Evolutionary conservation across 1,140 invertebrate genomes (phyloP).

Genomic region (Zaprionus inermis): DNA sequence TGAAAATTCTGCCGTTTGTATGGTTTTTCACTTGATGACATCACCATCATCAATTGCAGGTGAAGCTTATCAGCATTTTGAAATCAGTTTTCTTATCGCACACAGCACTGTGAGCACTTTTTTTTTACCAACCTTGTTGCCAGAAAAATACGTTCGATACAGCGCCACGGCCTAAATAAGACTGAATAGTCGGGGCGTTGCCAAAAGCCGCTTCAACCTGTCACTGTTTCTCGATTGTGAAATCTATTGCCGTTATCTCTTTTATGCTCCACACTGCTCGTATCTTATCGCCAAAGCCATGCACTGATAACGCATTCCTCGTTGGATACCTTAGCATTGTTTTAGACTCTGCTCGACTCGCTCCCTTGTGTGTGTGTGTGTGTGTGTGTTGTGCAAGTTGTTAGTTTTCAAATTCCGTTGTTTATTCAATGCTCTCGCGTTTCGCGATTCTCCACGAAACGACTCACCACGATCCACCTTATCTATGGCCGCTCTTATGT

Average conservation of each 20-base stretch:
- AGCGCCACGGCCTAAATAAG: conserved; percentile 69
- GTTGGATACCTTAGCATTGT: conserved; percentile 20
- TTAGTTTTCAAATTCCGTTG: conserved; percentile 57
- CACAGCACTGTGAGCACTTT: conserved; percentile 35
- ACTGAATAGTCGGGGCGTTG: conserved; percentile 77
- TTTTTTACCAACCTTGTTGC: conserved; percentile 58
- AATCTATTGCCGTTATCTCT: conserved; percentile 57
- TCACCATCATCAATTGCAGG: conserved; percentile 46
- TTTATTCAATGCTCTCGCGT: conserved; percentile 46
- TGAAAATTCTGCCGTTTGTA: conserved; percentile 11
- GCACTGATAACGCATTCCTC: conserved; percentile 71
- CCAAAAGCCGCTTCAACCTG: conserved; percentile 68
- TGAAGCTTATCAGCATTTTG: conserved; percentile 48
- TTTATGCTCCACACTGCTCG: conserved; percentile 51
- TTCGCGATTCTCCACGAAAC: not conserved
- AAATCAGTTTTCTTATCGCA: conserved; percentile 28
- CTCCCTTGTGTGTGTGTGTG: not conserved
- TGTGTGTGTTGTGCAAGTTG: conserved; percentile 57
- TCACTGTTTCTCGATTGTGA: conserved; percentile 68
- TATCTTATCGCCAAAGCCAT: conserved; percentile 64
- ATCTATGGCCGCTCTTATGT: conserved; percentile 37
- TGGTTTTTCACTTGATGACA: conserved; percentile 70
- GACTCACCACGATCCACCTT: conserved; percentile 18
- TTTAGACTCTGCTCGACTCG: conserved; percentile 4
- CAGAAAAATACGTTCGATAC: conserved; percentile 77